Conservation (phyloP, 2,888 invertebrate species). For the Rhyacophila evoluta region DNA sequence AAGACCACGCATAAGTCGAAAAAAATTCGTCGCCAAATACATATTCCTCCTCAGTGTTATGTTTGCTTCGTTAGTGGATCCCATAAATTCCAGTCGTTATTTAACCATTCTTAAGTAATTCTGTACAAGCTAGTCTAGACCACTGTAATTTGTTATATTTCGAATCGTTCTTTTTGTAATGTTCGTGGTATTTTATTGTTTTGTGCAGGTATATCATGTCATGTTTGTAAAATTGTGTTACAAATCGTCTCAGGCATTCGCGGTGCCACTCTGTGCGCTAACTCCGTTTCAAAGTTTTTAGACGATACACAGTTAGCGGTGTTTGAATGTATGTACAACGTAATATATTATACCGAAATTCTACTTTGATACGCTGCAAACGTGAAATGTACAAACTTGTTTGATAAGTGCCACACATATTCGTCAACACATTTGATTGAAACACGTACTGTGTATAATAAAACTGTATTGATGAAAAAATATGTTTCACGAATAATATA, state of each 20-base stretch:
- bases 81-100: neutral
- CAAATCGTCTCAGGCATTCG: neutral
- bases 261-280: neutral
- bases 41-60: too few relatives aligned
- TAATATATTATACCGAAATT: neutral
- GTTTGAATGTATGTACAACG: neutral
- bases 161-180: too few relatives aligned
- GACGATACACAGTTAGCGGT: conserved; percentile 14
- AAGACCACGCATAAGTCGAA: too few relatives aligned
- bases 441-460: neutral
- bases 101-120: too few relatives aligned
- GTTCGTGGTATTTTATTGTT: too few relatives aligned
- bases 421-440: conserved; percentile 7
- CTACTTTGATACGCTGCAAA: neutral
- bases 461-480: too few relatives aligned
- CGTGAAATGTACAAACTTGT: neutral
- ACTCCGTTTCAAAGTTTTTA: neutral
- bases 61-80: too few relatives aligned
- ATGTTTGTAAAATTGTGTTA: neutral
- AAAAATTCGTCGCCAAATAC: too few relatives aligned
- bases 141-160: too few relatives aligned
- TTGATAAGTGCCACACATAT: conserved; percentile 4
- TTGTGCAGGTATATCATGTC: too few relatives aligned
- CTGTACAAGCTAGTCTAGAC: too few relatives aligned
- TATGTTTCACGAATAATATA: too few relatives aligned